Evolutionary conservation across 1,140 invertebrate species (phyloP).

Genomic region (Thalassaphorura encarpata): DNA sequence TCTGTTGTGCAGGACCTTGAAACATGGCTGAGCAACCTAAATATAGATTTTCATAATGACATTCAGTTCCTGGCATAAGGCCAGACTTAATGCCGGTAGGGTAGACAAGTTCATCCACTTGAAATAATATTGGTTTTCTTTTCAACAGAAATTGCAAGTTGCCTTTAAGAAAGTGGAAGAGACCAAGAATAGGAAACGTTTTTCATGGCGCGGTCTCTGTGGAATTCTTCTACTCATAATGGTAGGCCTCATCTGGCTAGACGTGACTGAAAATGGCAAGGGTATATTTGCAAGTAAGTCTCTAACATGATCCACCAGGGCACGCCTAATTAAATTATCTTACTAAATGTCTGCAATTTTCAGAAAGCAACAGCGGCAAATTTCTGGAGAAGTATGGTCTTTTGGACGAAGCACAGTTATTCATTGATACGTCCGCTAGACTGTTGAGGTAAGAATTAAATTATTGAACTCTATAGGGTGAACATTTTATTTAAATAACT

Average conservation of each 20-base stretch:
- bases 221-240: conserved; percentile 20
- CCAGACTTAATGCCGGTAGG: too few relatives aligned
- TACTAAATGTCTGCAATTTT: neutral
- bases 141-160: conserved; percentile 22
- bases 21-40: too few relatives aligned
- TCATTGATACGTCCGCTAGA: neutral
- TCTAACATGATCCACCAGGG: neutral
- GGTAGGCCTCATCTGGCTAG: conserved; percentile 24
- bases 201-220: conserved; percentile 29
- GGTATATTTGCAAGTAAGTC: conserved; percentile 30
- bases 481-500: neutral
- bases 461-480: neutral
- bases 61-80: too few relatives aligned
- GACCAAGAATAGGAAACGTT: conserved; percentile 11
- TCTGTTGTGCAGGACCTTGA: too few relatives aligned
- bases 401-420: conserved; percentile 20
- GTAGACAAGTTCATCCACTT: too few relatives aligned
- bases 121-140: neutral
- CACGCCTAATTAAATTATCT: neutral
- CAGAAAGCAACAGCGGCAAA: conserved; percentile 29
- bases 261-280: conserved; percentile 30
- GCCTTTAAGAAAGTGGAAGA: conserved; percentile 22
- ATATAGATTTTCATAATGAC: neutral
- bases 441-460: conserved; percentile 6
- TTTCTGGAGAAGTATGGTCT: conserved; percentile 27